A percentile compares a stretch with the other conserved stretches of the same genome.
phyloP scores from a whole-genome alignment of 2,113 vertebrate genomes.

The Fregata magnificens region DNA sequence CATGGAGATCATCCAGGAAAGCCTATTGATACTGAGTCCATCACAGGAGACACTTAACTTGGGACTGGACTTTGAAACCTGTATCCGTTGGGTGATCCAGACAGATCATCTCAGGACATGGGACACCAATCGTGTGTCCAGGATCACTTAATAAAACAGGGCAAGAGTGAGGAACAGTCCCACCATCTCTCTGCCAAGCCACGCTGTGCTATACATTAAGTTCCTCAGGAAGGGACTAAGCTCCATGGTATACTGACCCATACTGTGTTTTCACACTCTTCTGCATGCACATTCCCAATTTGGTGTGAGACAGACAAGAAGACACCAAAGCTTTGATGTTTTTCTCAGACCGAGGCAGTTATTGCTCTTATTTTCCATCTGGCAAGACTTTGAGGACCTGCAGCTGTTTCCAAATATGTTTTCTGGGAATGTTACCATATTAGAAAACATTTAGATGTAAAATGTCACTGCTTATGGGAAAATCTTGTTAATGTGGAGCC shows the following conservation, averaged over 20 bases:
- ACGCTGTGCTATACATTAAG: not conserved
- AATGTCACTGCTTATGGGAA: not conserved
- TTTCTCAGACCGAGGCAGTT: not conserved
- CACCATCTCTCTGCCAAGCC: not conserved
- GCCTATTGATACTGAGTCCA: not conserved
- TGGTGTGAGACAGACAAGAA: not conserved
- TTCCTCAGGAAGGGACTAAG: not conserved
- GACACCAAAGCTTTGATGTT: slow-evolving; percentile 21
- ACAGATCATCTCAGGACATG: not conserved
- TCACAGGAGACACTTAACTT: not conserved
- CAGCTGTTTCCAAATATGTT: not conserved
- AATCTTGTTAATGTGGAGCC: slow-evolving; percentile 56
- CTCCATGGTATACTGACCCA: not conserved
- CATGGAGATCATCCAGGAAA: not conserved
- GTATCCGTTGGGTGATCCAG: not conserved
- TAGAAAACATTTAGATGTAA: slow-evolving; percentile 4
- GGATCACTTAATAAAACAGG: not conserved
- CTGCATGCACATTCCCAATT: not conserved
- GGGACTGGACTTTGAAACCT: not conserved
- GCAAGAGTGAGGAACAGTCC: not conserved
- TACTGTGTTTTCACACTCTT: not conserved
- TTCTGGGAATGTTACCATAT: slow-evolving; percentile 21
- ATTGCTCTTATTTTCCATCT: slow-evolving; percentile 29
- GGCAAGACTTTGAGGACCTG: not conserved
- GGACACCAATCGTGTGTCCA: not conserved